Evolutionary conservation across 1,140 invertebrate species (phyloP), one percentile per base, ranked within the genome.

Genomic region (Halotydeus destructor): DNA sequence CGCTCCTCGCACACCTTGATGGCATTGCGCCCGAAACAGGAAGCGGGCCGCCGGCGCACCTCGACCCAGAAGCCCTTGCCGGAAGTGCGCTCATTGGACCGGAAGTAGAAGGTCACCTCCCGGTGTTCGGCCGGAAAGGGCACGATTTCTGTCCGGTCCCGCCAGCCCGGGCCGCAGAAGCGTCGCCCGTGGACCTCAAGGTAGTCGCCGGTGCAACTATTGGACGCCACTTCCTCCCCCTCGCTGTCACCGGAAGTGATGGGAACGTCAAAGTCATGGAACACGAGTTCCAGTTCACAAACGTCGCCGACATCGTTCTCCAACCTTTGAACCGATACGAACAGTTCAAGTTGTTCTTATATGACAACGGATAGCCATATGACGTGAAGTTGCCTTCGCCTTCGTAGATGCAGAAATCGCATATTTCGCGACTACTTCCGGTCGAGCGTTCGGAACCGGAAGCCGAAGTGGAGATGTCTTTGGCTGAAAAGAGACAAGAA

Each of bases 51-150:
- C 5, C 38, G 22, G 9, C 33, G 31, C 4, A 48, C 50, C 32
- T 52, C 46, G 22, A 51, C 41, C 50, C 49, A 52, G 36, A 52
- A 52, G 25, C 50, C 50, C 4, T 41, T 18, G n/a, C 49, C 49
- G 8, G 47, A 42, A 0, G 19, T 38, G 6, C 12, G 8, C 21
- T 39, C 31, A 44, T 51, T 37, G 9, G 50, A 38, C 12, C 25
- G 16, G 32, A 52, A 52, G n/a, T 43, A 41, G 19, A 52, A 45
- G 5, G 35, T 38, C 2, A 52, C 8, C 26, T 52, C 49, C 27
- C 37, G 35, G 12, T 38, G 39, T 31, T 39, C 26, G 8, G n/a
- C 6, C 11, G 41, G 36, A 41, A 51, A 51, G 16, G 45, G 24
- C 12, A 51, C 32, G 1, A 43, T 28, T 40, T 47, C 50, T 46